Evolutionary conservation across 1,140 invertebrate genomes (phyloP).

Genomic region (Samia ricini): DNA sequence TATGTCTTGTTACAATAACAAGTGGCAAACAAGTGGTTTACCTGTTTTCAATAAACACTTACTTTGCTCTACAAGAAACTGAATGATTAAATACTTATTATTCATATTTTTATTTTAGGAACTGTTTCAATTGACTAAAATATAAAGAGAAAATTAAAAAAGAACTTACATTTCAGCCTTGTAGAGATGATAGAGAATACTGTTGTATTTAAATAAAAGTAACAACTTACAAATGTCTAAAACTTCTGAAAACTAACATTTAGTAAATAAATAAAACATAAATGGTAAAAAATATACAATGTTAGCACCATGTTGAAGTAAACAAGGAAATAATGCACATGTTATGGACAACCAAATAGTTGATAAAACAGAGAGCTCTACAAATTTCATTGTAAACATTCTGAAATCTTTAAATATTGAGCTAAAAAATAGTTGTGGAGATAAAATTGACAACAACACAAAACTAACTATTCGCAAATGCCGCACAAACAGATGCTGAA

Average conservation of each 20-base stretch:
- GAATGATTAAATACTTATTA: no score
- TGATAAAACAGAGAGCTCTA: background rate
- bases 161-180: background rate
- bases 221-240: background rate
- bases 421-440: background rate
- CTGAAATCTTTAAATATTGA: background rate
- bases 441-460: background rate
- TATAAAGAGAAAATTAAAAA: background rate
- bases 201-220: background rate
- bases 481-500: slow-evolving; percentile 56
- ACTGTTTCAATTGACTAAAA: background rate
- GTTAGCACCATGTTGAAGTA: slow-evolving; percentile 4
- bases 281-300: no score
- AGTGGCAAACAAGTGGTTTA: background rate
- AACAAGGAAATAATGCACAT: slow-evolving; percentile 6
- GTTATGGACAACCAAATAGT: background rate
- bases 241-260: background rate
- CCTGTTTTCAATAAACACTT: background rate
- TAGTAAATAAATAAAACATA: background rate
- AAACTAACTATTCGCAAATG: slow-evolving; percentile 51
- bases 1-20: no score
- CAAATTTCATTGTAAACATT: background rate
- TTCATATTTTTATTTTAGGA: no score
- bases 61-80: slow-evolving; percentile 15
- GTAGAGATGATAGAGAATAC: background rate